These are phyloP conservation scores for Conopomorpha cramerella DNA, from an alignment of 1,140 invertebrate species.

Conservation along the genomic window DNA sequence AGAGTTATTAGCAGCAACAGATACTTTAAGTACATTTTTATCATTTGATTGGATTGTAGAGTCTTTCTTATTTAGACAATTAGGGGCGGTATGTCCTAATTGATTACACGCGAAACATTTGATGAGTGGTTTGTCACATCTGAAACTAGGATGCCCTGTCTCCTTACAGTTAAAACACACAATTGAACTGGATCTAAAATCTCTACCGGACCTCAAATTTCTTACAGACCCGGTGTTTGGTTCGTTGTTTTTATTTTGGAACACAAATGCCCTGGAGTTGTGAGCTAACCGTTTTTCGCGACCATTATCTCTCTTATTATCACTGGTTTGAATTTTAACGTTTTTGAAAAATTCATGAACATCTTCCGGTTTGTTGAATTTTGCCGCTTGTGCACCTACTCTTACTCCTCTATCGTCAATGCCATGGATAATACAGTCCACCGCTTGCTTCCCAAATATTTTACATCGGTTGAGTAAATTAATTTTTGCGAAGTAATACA, in stretches of 20 bases:
- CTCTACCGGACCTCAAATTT: not conserved
- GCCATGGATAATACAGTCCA: slow-evolving; percentile 16
- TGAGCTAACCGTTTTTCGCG: too few species aligned
- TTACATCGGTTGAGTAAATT: slow-evolving; percentile 16
- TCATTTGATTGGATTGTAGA: not conserved
- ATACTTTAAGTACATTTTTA: slow-evolving; percentile 9
- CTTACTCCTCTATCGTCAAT: slow-evolving; percentile 14
- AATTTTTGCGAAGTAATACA: slow-evolving; percentile 19
- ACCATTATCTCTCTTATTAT: not conserved
- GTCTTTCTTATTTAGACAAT: slow-evolving; percentile 4
- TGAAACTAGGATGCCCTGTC: slow-evolving; percentile 8
- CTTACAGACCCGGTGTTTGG: too few species aligned
- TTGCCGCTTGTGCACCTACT: slow-evolving; percentile 13
- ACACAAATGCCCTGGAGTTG: too few species aligned
- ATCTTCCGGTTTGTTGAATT: slow-evolving; percentile 12
- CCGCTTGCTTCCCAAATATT: slow-evolving; percentile 16
- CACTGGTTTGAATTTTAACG: slow-evolving; percentile 5
- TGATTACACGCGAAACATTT: slow-evolving; percentile 6
- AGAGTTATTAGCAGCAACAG: not conserved
- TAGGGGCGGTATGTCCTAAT: slow-evolving; percentile 4
- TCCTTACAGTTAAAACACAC: slow-evolving; percentile 9
- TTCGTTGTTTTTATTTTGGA: too few species aligned
- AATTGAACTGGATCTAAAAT: not conserved
- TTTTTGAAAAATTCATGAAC: slow-evolving; percentile 14
- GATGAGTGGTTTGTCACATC: slow-evolving; percentile 8